Base-by-base conservation (phyloP, 2,113 vertebrate genomes). In the Gambusia affinis region DNA sequence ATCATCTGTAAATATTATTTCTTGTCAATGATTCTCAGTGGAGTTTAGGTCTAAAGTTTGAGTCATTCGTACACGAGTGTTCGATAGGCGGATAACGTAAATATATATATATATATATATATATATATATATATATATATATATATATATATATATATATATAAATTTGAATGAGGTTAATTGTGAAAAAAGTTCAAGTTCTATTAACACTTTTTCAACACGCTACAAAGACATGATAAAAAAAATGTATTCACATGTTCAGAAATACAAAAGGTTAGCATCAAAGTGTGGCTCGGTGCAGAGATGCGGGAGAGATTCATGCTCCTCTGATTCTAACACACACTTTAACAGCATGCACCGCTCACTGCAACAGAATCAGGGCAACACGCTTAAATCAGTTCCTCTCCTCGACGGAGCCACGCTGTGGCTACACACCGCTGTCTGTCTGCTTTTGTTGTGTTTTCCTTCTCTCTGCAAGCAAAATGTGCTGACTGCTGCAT, bases 321-420 rank as follows among this genome's bases (percentile, higher is more conserved):
- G 77, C 51, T 72, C 29, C 17, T 64, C 27, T 33, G 79, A 65
- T 81, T 66, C 65, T 28, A 74, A 76, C 71, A 67, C 28, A 29
- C 74, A 51, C 78, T 75, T 75, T 79, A 67, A 42, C 72, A 73
- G 75, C 73, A 10, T 82, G 80, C 60, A 42, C 79, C 68, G 57
- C 12, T 82, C 84, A 24, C 57, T 37, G 24, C 73, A 86, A 83
- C 83, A 89, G 84, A 88, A 85, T 83, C 81, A 82, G 88, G 84
- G 74, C 84, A 89, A 61, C 60, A 0, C 28, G 30, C 76, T 86
- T 82, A 82, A 81, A 84, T 80, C 79, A 75, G 51, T 60, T 84
- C 64, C 44, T 37, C 74, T 79, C 67, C 63, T 51, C 4, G 75
- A 82, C 47, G 82, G 79, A 80, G 35, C 63, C 87, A 62, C 60